Percentiles rank a stretch among this genome's conserved stretches.
Evolutionary conservation across 2,888 invertebrate species (phyloP).

Genomic region (Coleophora deauratella): DNA sequence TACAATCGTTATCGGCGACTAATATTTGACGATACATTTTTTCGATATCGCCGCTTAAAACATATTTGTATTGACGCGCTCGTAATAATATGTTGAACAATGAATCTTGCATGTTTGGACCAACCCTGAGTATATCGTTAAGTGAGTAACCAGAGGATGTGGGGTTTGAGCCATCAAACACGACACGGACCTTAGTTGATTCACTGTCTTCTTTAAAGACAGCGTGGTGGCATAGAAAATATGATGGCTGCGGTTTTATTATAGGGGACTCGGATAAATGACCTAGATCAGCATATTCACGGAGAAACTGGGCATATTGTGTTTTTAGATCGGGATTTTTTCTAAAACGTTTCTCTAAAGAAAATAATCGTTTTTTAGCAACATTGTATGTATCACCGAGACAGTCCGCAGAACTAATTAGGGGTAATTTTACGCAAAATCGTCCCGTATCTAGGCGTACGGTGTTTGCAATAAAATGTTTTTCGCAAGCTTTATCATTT

Average conservation of each 20-base stretch:
- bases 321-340: background rate
- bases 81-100: too few relatives aligned
- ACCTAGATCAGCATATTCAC: background rate
- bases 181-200: too few relatives aligned
- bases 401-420: conserved; percentile 1
- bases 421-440: conserved; percentile 1
- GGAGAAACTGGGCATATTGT: background rate
- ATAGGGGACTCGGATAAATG: background rate
- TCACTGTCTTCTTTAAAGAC: background rate
- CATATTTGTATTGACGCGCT: background rate
- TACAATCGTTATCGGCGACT: background rate
- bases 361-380: background rate
- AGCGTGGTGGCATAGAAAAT: background rate
- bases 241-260: background rate
- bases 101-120: too few relatives aligned
- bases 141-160: too few relatives aligned
- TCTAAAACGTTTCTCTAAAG: background rate
- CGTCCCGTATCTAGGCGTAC: background rate
- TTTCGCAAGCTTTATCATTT: conserved; percentile 11
- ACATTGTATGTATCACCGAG: conserved; percentile 1
- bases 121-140: too few relatives aligned
- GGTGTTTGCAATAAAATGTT: conserved; percentile 1
- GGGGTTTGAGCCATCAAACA: too few relatives aligned
- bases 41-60: background rate
- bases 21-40: background rate